Base-by-base conservation (phyloP, 2,888 invertebrate species). In the Palloptera scutellata region DNA sequence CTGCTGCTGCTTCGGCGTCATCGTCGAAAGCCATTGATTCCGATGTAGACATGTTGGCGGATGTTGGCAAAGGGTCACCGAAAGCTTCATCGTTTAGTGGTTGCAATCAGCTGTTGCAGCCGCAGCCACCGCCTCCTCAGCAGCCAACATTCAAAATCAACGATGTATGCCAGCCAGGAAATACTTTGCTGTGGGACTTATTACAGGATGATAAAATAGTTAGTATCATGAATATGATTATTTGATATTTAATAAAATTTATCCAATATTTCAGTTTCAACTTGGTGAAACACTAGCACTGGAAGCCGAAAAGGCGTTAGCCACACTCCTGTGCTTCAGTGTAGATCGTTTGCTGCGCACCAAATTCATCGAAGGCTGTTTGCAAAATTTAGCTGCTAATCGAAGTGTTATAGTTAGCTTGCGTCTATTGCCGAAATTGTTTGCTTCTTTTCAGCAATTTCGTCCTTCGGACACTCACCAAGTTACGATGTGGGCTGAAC, bases 291-390 rank as follows among this genome's bases (percentile, higher is more conserved):
- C 96, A 1, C 85, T 97, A 62, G 95, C 95, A 0, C 84, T 93
- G n/a, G 97, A 97, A 86, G 96, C 96, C 1, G 97, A 97, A 83
- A 97, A 97, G 78, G 94, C 95, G 1, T 86, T 97, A 0, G 95
- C 94, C 76, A 94, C 94, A 75, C 86, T 97, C 30, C 87, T 97
- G 0, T 96, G 96, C 81, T 96, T 94, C 79, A 95, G 93, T 78
- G 94, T 94, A 1, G 96, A 97, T 83, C 91, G 94, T 74, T 89
- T 93, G 71, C 94, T 97, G 73, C 88, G 95, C 66, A 95, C 95
- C 86, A 96, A 96, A 85, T 97, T 97, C 79, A 96, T 97, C 73
- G 96, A 97, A 84, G 97, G 96, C 10, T 96, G 96, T 78, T 87
- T 97, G 57, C 92, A 95, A 77, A 97, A 97, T 85, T 87, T 97